Conservation (phyloP, 2,888 invertebrate species). For the Sarcophaga variegata region DNA sequence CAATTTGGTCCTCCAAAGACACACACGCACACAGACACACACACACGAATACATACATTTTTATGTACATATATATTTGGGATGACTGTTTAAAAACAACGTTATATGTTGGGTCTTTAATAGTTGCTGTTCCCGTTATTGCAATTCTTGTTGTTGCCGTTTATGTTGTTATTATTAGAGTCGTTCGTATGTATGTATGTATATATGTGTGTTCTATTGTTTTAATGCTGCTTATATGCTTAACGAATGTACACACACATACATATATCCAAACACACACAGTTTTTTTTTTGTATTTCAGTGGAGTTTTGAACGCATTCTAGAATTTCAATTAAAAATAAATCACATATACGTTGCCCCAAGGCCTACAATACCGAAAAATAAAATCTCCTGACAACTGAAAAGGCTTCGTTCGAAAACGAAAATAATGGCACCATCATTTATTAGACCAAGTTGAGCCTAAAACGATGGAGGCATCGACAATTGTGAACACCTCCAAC, state of each 20-base stretch:
- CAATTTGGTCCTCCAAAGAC: constrained; percentile 63
- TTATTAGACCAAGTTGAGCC: constrained; percentile 68
- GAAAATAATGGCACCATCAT: constrained; percentile 68
- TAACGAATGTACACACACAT: constrained; percentile 41
- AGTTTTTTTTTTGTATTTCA: constrained; percentile 37
- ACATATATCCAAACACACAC: constrained; percentile 3
- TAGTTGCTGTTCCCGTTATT: constrained; percentile 21
- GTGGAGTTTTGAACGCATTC: constrained; percentile 79
- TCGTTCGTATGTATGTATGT: constrained; percentile 3
- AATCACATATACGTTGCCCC: constrained; percentile 78
- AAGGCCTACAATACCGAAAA: constrained; percentile 61
- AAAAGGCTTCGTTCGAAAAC: constrained; percentile 68
- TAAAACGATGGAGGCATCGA: constrained; percentile 62
- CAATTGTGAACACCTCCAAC: constrained; percentile 62
- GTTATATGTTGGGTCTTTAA: constrained; percentile 56
- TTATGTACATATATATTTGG: not conserved
- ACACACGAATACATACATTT: constrained; percentile 39
- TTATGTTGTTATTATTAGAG: constrained; percentile 32
- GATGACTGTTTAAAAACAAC: not conserved
- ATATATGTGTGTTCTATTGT: constrained; percentile 63
- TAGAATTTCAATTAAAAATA: constrained; percentile 82
- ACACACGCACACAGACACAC: constrained; percentile 47
- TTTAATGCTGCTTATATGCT: constrained; percentile 69
- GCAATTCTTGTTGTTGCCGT: constrained; percentile 27
- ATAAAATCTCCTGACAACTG: constrained; percentile 68